These are phyloP conservation scores for Proales similis DNA, from an alignment of 1,140 invertebrate genomes.

Conservation along the genomic window DNA sequence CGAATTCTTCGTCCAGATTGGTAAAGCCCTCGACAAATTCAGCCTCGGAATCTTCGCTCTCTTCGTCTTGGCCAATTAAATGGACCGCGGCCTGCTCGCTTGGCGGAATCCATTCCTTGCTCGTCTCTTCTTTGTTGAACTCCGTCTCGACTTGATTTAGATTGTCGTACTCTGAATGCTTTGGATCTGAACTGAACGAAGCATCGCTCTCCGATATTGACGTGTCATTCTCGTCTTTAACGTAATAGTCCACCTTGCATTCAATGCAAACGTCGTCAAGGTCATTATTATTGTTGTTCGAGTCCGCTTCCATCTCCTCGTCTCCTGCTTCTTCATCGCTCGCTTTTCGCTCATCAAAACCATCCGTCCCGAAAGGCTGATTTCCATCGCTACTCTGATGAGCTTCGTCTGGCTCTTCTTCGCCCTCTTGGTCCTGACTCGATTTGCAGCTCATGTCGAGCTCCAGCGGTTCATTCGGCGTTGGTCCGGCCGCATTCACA, in stretches of 20 bases:
- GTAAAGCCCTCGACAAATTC: constrained; percentile 11
- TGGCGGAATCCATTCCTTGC: too few species aligned
- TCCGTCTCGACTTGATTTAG: background rate
- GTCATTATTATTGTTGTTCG: background rate
- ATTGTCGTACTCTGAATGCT: constrained; percentile 18
- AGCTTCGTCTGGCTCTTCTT: too few species aligned
- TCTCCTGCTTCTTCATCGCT: too few species aligned
- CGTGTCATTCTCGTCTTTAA: constrained; percentile 1
- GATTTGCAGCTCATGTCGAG: too few species aligned
- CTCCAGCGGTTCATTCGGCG: too few species aligned
- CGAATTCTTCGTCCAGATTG: background rate
- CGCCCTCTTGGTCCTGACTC: too few species aligned
- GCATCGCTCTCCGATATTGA: background rate
- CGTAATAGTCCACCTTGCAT: constrained; percentile 19
- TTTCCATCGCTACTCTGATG: too few species aligned
- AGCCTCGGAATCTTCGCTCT: background rate
- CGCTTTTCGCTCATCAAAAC: too few species aligned
- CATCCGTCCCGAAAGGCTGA: too few species aligned
- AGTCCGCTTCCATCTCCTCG: background rate
- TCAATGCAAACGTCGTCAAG: constrained; percentile 18
- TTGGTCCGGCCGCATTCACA: too few species aligned
- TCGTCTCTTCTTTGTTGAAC: background rate
- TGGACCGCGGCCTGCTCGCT: too few species aligned
- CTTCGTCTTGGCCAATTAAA: background rate
- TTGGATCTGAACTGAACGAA: background rate